Evolutionary conservation across 1,140 invertebrate species (phyloP).

Genomic region (Leguminivora glycinivorella): DNA sequence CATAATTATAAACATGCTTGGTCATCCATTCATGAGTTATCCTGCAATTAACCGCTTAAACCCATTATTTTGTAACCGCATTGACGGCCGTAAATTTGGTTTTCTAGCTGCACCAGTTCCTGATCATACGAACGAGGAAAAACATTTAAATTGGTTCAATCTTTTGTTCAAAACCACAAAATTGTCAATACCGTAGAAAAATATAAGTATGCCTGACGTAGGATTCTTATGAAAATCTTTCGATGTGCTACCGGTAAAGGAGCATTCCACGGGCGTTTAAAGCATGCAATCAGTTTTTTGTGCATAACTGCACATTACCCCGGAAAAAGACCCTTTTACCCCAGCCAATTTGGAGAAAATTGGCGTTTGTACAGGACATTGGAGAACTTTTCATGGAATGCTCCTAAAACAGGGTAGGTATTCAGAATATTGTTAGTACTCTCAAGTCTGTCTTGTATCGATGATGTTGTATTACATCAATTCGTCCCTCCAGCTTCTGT

Average conservation of each 20-base stretch:
- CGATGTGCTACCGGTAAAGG: background rate
- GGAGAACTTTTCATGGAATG: too few species aligned
- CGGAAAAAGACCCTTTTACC: too few species aligned
- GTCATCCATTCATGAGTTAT: slow-evolving; percentile 26
- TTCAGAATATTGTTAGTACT: background rate
- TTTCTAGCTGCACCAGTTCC: slow-evolving; percentile 11
- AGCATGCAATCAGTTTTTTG: too few species aligned
- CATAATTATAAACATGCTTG: slow-evolving; percentile 23
- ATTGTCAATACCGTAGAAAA: background rate
- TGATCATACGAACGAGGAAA: slow-evolving; percentile 2
- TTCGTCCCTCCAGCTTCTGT: too few species aligned
- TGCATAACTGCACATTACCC: too few species aligned
- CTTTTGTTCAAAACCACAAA: background rate
- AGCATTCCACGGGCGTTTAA: too few species aligned
- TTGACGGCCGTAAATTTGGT: background rate
- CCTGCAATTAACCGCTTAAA: background rate
- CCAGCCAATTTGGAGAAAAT: too few species aligned
- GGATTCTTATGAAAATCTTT: background rate
- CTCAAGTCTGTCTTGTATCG: background rate
- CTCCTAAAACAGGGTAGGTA: too few species aligned
- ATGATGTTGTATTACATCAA: too few species aligned
- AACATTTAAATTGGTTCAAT: background rate
- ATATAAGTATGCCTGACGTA: background rate
- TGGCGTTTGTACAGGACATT: too few species aligned
- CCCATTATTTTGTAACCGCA: background rate